Evolutionary conservation across 1,140 invertebrate species (phyloP), one percentile per base, ranked within the genome.

Genomic region (Drusus annulatus): DNA sequence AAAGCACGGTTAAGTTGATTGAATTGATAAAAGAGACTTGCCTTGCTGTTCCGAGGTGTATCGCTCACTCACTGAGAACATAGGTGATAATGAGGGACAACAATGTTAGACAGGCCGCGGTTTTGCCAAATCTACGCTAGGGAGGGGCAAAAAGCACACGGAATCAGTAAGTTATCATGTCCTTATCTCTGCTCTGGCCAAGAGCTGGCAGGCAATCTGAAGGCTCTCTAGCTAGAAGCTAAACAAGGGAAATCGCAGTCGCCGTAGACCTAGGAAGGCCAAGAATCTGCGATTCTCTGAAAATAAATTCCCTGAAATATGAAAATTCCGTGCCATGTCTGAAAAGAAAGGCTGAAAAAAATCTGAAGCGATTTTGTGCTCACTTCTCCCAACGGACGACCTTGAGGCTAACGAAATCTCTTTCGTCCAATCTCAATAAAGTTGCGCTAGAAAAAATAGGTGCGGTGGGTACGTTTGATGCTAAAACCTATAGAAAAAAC

Each of bases 51-150:
- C 87, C 87, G 87, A 45, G 36, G 85, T 87, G 89, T 89, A 88
- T 89, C 86, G 85, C 87, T 89, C 89, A 89, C 89, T 88, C 89
- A 90, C 89, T 81, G 75, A 78, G 81, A 82, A 84, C 78, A 71
- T 88, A 90, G 88, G 88, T 88, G 89, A 90, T 87, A 89, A 88
- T 89, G 88, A 90, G 89, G 89, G 88, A 90, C 10, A 8, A 45
- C 88, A 90, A 88, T 89, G 88, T 89, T 88, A 89, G 88, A 89
- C 88, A 87, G 88, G 89, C 88, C 88, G 87, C 87, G 85, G 87
- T 88, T 88, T 87, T 90, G 89, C 89, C 89, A 89, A 87, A 90
- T 90, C 89, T 90, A 90, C 86, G 89, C 89, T 90, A 90, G 87
- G 88, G 87, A 89, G 87, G 89, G 89, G 89, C 89, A 90, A 86